Evolutionary conservation across 2,797 vertebrate genomes (phyloP).

Genomic region (Chaunax sp.): DNA sequence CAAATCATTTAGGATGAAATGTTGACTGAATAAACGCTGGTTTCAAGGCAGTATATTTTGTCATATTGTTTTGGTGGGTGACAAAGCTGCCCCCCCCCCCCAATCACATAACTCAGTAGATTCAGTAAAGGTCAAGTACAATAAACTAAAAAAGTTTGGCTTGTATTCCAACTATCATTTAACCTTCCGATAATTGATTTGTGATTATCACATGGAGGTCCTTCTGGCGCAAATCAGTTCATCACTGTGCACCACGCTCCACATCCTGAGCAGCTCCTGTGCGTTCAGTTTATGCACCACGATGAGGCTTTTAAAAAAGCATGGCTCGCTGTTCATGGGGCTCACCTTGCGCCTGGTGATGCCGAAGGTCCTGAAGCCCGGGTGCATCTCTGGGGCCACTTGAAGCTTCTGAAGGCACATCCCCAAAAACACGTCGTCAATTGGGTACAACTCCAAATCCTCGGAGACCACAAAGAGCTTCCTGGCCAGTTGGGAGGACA

Average conservation of each 20-base stretch:
- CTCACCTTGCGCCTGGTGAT: constrained; percentile 75
- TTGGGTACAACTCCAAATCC: constrained; percentile 86
- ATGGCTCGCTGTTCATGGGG: constrained; percentile 87
- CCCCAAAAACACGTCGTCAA: constrained; percentile 91
- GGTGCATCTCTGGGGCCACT: constrained; percentile 82
- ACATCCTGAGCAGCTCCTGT: constrained; percentile 86
- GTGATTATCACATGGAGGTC: constrained; percentile 46
- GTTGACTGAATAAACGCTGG: no score
- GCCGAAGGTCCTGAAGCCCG: constrained; percentile 87
- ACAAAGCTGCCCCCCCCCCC: not conserved
- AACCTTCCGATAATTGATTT: not conserved
- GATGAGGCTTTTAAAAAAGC: constrained; percentile 87
- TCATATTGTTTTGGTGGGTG: not conserved
- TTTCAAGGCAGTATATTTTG: no score
- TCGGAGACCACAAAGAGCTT: constrained; percentile 78
- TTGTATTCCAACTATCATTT: not conserved
- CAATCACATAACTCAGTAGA: not conserved
- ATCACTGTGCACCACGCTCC: constrained; percentile 80
- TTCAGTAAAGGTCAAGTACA: not conserved
- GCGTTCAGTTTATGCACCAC: constrained; percentile 89
- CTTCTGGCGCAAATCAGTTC: constrained; percentile 80
- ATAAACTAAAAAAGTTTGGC: not conserved
- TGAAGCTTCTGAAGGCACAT: constrained; percentile 85
- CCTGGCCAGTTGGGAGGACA: constrained; percentile 79
- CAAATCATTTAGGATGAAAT: no score